Evolutionary conservation across 2,888 invertebrate genomes (phyloP).

Genomic region (Metalampra italica): DNA sequence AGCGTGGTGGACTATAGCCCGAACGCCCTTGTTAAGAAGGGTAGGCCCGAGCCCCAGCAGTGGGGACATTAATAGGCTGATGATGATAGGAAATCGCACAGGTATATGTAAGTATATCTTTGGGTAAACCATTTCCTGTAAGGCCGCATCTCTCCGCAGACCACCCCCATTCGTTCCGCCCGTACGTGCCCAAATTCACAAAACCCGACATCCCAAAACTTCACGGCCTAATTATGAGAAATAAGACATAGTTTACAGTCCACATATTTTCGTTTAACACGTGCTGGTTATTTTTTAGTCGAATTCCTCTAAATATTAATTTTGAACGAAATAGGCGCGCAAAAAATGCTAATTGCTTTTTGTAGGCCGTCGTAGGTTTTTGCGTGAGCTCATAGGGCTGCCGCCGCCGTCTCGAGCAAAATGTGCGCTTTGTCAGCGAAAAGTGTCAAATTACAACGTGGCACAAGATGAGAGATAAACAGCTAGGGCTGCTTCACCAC

Average conservation of each 20-base stretch:
- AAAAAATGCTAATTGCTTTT: slow-evolving; percentile 76
- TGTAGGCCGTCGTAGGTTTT: slow-evolving; percentile 58
- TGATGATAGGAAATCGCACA: too few species aligned
- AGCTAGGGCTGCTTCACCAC: slow-evolving; percentile 46
- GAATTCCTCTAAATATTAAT: slow-evolving; percentile 72
- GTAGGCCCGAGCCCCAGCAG: too few species aligned
- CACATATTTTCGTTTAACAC: slow-evolving; percentile 65
- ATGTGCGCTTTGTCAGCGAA: slow-evolving; percentile 75
- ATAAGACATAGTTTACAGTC: slow-evolving; percentile 70
- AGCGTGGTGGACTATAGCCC: too few species aligned
- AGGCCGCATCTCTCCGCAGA: slow-evolving; percentile 25
- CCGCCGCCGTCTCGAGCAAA: slow-evolving; percentile 45
- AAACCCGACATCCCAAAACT: slow-evolving; percentile 45
- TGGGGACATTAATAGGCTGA: too few species aligned
- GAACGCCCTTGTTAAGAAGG: too few species aligned
- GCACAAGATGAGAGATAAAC: slow-evolving; percentile 70
- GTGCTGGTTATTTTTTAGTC: slow-evolving; percentile 54
- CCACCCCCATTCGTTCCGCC: slow-evolving; percentile 50
- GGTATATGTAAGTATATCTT: background rate
- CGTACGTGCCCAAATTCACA: slow-evolving; percentile 13
- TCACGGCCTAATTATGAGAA: slow-evolving; percentile 74
- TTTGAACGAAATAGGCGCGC: slow-evolving; percentile 49
- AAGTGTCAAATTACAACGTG: slow-evolving; percentile 78
- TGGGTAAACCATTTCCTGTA: slow-evolving; percentile 13
- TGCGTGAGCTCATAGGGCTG: slow-evolving; percentile 50